Evolutionary conservation across 2,113 vertebrate species (phyloP).

Genomic region (Cephalopholis sonnerati): DNA sequence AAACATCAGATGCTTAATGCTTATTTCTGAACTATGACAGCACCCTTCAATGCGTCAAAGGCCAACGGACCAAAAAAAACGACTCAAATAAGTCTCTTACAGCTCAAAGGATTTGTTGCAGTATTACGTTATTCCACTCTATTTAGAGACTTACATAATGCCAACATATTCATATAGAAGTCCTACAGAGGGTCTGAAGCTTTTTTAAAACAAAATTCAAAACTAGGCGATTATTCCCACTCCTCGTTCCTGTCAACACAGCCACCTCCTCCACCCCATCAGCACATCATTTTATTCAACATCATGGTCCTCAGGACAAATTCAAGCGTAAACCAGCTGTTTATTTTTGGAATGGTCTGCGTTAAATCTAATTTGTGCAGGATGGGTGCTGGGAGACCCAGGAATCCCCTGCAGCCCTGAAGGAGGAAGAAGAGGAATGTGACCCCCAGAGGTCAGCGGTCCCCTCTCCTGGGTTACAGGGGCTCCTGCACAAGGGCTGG

Average conservation of each 20-base stretch:
- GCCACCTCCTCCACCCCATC: background rate
- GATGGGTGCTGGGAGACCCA: conserved; percentile 77
- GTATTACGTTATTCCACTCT: too few relatives aligned
- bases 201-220: background rate
- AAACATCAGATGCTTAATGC: background rate
- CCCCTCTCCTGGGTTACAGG: conserved; percentile 80
- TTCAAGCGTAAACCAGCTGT: conserved; percentile 77
- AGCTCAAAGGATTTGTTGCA: background rate
- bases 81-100: background rate
- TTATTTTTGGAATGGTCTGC: conserved; percentile 83
- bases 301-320: conserved; percentile 56
- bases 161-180: background rate
- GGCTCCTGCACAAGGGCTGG: conserved; percentile 77
- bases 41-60: conserved; percentile 7
- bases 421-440: conserved; percentile 84
- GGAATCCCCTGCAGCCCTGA: conserved; percentile 83
- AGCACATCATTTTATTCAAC: conserved; percentile 51
- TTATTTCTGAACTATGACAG: conserved; percentile 26
- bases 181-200: background rate
- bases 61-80: background rate
- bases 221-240: background rate
- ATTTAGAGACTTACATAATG: background rate
- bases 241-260: conserved; percentile 30
- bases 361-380: conserved; percentile 85
- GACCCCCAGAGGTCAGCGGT: conserved; percentile 83